phyloP scores from a whole-genome alignment of 1,140 invertebrate genomes.

The Radopholus similis region DNA sequence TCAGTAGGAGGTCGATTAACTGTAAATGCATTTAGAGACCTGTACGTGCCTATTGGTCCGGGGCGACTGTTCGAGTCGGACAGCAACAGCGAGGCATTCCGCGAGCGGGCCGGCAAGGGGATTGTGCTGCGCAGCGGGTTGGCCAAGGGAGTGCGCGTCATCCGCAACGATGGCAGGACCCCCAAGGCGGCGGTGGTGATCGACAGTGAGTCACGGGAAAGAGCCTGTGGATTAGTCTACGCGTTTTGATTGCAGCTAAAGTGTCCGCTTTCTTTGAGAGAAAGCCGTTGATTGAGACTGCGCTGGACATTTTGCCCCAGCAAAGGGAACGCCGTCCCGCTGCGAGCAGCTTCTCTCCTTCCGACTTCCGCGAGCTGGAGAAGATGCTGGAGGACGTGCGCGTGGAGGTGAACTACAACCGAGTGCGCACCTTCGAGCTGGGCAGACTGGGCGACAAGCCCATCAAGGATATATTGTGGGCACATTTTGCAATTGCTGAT shows the following conservation, averaged over 20 bases:
- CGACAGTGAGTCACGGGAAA: conserved; percentile 27
- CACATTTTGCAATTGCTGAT: not conserved
- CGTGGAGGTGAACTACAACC: conserved; percentile 24
- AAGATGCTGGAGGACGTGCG: conserved; percentile 19
- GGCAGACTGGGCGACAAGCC: conserved; percentile 27
- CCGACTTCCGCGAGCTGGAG: conserved; percentile 2
- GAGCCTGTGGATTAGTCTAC: conserved; percentile 2
- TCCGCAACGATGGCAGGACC: conserved; percentile 17
- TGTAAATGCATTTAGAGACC: no score
- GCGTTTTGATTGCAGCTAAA: conserved; percentile 23
- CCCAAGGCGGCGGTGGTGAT: conserved; percentile 29
- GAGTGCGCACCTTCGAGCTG: conserved; percentile 20
- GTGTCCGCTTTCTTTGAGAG: conserved; percentile 23
- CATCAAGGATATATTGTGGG: conserved; percentile 13
- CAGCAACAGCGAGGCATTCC: not conserved
- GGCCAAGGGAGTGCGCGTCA: conserved; percentile 28
- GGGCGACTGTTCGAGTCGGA: conserved; percentile 8
- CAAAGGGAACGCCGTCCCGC: not conserved
- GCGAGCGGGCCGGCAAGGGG: conserved; percentile 17
- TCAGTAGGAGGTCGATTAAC: no score
- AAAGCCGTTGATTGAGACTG: conserved; percentile 8
- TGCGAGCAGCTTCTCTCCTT: not conserved
- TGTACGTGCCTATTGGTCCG: no score
- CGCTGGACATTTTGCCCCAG: conserved; percentile 11
- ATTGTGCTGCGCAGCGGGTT: conserved; percentile 25